Conservation (phyloP, 2,888 invertebrate species). For the Thymelicus lineola region DNA sequence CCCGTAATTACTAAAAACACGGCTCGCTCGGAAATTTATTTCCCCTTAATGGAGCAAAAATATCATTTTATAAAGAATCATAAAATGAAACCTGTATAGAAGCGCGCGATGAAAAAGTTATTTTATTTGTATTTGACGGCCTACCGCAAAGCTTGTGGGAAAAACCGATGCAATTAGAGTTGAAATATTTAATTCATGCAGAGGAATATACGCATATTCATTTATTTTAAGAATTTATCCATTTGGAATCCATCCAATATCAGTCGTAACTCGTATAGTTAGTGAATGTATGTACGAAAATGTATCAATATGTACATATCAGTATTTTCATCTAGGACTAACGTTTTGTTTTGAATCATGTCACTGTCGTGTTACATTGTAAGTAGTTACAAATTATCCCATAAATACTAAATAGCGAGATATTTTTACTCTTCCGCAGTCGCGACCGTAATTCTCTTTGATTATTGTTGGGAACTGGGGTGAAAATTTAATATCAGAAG, state of each 20-base stretch:
- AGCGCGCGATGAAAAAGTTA: background rate
- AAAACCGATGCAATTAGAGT: constrained; percentile 8
- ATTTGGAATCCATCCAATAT: constrained; percentile 6
- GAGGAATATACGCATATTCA: background rate
- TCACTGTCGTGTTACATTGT: too few species aligned
- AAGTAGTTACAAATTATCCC: too few species aligned
- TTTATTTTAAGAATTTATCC: background rate
- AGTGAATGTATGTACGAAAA: too few species aligned
- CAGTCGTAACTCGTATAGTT: background rate
- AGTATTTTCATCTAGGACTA: too few species aligned
- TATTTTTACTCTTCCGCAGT: too few species aligned
- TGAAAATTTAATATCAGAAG: too few species aligned
- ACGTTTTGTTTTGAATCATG: too few species aligned
- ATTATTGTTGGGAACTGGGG: too few species aligned
- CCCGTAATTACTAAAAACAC: constrained; percentile 23
- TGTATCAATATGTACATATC: too few species aligned
- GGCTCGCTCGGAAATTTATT: background rate
- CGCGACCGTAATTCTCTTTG: too few species aligned
- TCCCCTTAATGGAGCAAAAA: constrained; percentile 14
- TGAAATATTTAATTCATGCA: constrained; percentile 3
- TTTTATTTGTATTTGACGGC: constrained; percentile 9
- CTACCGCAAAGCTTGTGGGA: constrained; percentile 16
- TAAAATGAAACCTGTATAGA: constrained; percentile 9
- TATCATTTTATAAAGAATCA: constrained; percentile 10
- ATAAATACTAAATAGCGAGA: too few species aligned